These are phyloP conservation scores for Brienomyrus longianalis DNA, from an alignment of 2,113 vertebrate genomes.

Conservation along the genomic window DNA sequence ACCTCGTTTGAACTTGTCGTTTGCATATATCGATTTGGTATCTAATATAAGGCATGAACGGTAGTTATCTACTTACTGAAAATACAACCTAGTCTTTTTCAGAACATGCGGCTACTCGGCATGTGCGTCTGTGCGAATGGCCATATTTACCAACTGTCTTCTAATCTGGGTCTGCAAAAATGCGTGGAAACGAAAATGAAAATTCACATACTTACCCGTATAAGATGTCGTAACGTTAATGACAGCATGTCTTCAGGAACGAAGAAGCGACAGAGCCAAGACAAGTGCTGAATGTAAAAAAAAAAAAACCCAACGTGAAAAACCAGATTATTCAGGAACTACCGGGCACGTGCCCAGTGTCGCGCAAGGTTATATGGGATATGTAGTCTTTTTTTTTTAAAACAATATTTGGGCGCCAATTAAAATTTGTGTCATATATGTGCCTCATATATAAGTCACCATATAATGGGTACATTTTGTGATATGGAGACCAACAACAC, in stretches of 20 bases:
- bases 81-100: neutral
- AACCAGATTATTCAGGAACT: neutral
- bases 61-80: neutral
- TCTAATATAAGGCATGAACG: neutral
- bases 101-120: neutral
- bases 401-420: neutral
- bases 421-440: neutral
- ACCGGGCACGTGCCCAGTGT: neutral
- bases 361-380: constrained; percentile 40
- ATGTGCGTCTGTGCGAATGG: neutral
- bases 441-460: neutral
- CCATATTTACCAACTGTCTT: neutral
- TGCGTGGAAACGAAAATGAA: neutral
- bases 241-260: constrained; percentile 49
- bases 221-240: constrained; percentile 49
- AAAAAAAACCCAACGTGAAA: constrained; percentile 15
- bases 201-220: constrained; percentile 46
- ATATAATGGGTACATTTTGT: neutral
- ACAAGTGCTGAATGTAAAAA: neutral
- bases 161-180: neutral
- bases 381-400: constrained; percentile 27
- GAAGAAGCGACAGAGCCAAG: neutral
- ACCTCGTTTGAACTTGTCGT: neutral
- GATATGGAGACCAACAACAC: neutral
- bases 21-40: neutral